These are phyloP conservation scores for Bradysia coprophila DNA, from an alignment of 1,140 invertebrate genomes.

Conservation along the genomic window DNA sequence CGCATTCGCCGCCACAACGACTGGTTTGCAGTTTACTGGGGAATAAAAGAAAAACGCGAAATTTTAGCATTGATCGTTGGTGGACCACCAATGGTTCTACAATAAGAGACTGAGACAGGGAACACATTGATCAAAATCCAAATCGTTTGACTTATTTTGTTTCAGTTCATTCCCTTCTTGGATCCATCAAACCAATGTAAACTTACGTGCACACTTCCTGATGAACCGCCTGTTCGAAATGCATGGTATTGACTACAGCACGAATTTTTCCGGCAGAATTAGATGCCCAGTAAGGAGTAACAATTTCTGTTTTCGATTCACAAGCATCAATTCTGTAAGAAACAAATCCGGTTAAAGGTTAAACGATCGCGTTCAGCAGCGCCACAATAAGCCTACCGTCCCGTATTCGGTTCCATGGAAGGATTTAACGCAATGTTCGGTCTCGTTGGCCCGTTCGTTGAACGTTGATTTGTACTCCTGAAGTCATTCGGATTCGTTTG, in stretches of 20 bases:
- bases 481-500: conserved; percentile 18
- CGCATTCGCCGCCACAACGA: conserved; percentile 64
- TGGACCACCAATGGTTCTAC: background rate
- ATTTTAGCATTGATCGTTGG: background rate
- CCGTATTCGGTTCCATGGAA: background rate
- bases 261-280: conserved; percentile 80
- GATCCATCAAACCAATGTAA: no score
- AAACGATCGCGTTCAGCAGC: no score
- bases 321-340: conserved; percentile 62
- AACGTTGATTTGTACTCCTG: conserved; percentile 3
- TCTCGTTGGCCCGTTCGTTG: background rate
- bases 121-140: background rate
- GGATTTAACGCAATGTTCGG: background rate
- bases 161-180: background rate
- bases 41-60: conserved; percentile 7
- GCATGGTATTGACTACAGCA: conserved; percentile 84
- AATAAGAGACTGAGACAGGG: background rate
- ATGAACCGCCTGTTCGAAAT: conserved; percentile 88
- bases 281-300: conserved; percentile 84
- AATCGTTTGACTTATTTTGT: background rate
- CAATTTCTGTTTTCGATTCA: conserved; percentile 81
- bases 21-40: conserved; percentile 58
- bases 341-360: no score
- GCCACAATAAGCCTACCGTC: no score
- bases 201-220: conserved; percentile 82